Evolutionary conservation across 1,140 invertebrate genomes (phyloP).

Genomic region (Tetramorium simillimum): DNA sequence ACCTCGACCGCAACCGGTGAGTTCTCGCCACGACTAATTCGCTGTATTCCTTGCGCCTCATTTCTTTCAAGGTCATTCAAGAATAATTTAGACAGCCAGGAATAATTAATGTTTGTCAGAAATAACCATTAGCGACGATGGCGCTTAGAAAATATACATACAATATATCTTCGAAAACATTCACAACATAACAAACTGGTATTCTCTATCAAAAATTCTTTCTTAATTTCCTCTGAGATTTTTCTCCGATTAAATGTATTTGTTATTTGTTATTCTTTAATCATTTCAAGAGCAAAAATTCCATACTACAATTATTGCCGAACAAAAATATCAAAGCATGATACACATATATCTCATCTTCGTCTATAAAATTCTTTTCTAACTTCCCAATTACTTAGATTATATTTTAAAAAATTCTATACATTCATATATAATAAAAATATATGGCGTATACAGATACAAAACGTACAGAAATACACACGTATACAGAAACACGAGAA

Average conservation of each 20-base stretch:
- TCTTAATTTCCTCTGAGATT: not conserved
- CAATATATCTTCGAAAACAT: not conserved
- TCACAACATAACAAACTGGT: not conserved
- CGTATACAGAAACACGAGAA: not conserved
- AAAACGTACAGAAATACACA: not conserved
- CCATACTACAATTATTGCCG: not conserved
- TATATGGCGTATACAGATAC: not conserved
- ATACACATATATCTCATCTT: no score
- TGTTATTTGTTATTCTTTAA: not conserved
- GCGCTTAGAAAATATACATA: not conserved
- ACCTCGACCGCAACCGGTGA: conserved; percentile 87
- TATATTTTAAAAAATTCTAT: not conserved
- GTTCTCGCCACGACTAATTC: conserved; percentile 75
- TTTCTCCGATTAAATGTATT: not conserved
- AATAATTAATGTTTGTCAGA: not conserved
- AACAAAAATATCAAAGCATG: not conserved
- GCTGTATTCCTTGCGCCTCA: not conserved
- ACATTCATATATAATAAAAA: not conserved
- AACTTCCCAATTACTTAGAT: conserved; percentile 9
- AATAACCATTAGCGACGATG: not conserved
- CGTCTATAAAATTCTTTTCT: not conserved
- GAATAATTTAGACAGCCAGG: not conserved
- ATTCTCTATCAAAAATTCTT: not conserved
- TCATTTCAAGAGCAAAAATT: not conserved
- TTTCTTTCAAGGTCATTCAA: conserved; percentile 17